Conservation (phyloP, 2,797 vertebrate genomes). For the Morelia viridis region DNA sequence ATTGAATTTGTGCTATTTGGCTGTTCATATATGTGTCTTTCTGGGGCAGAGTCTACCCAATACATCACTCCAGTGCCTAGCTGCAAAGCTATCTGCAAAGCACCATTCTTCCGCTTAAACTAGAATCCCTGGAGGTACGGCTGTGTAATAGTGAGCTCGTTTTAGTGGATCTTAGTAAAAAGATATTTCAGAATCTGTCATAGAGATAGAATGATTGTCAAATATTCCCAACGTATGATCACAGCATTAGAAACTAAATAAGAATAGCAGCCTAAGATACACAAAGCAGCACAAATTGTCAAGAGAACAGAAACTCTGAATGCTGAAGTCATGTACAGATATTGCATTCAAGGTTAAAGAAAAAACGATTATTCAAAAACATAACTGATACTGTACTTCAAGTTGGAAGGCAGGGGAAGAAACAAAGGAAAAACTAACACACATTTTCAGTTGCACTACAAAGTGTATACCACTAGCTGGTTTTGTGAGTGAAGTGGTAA, state of each 20-base stretch:
- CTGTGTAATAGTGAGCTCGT: neutral
- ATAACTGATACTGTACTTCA: neutral
- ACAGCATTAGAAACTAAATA: neutral
- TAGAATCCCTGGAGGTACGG: neutral
- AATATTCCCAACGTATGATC: neutral
- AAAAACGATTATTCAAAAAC: neutral
- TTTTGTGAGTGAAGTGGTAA: neutral
- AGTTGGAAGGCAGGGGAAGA: neutral
- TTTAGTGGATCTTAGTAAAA: neutral
- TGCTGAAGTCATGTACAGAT: neutral
- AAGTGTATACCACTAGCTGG: neutral
- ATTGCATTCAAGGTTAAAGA: neutral
- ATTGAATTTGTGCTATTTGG: neutral
- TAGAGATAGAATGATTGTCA: neutral
- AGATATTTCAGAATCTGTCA: constrained; percentile 11
- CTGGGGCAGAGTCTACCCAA: neutral
- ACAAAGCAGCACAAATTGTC: neutral
- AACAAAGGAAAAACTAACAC: neutral
- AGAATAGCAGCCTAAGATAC: neutral
- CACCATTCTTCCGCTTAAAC: neutral
- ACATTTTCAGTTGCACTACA: neutral
- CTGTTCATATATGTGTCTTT: neutral
- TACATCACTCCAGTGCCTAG: neutral
- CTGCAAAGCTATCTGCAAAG: neutral
- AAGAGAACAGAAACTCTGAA: neutral